Percentiles rank a stretch among this genome's conserved stretches.
Evolutionary conservation across 2,888 invertebrate species (phyloP).

Genomic region (Marasmarcha lunaedactyla): DNA sequence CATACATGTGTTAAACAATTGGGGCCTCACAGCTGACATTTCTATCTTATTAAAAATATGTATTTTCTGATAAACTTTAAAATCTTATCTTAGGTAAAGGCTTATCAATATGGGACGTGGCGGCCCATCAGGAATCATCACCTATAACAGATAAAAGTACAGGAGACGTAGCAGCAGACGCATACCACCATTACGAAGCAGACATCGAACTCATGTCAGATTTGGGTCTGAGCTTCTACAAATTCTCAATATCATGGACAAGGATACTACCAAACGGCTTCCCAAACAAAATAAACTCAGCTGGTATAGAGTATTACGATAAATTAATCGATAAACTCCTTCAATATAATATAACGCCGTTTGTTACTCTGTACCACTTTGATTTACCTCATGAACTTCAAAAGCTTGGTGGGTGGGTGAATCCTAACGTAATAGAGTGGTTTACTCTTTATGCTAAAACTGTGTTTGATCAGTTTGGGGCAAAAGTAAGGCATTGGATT

Average conservation of each 20-base stretch:
- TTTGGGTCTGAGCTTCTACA: slow-evolving; percentile 60
- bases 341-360: slow-evolving; percentile 65
- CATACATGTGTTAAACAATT: too few relatives aligned
- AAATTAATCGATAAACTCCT: slow-evolving; percentile 70
- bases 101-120: slow-evolving; percentile 68
- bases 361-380: slow-evolving; percentile 73
- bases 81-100: slow-evolving; percentile 58
- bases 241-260: slow-evolving; percentile 75
- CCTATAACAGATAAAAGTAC: slow-evolving; percentile 30
- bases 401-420: slow-evolving; percentile 72
- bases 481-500: slow-evolving; percentile 65
- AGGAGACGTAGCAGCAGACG: slow-evolving; percentile 75
- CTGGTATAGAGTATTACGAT: slow-evolving; percentile 74
- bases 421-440: slow-evolving; percentile 60
- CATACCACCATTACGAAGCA: slow-evolving; percentile 71
- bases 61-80: neutral
- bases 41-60: too few relatives aligned
- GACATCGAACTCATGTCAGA: slow-evolving; percentile 53
- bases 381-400: slow-evolving; percentile 68
- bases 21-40: too few relatives aligned
- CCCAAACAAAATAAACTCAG: slow-evolving; percentile 55
- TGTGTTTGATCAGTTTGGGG: slow-evolving; percentile 54
- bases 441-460: slow-evolving; percentile 69
- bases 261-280: slow-evolving; percentile 74
- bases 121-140: slow-evolving; percentile 27